phyloP scores from a whole-genome alignment of 2,888 invertebrate species.

The Seira musarum region DNA sequence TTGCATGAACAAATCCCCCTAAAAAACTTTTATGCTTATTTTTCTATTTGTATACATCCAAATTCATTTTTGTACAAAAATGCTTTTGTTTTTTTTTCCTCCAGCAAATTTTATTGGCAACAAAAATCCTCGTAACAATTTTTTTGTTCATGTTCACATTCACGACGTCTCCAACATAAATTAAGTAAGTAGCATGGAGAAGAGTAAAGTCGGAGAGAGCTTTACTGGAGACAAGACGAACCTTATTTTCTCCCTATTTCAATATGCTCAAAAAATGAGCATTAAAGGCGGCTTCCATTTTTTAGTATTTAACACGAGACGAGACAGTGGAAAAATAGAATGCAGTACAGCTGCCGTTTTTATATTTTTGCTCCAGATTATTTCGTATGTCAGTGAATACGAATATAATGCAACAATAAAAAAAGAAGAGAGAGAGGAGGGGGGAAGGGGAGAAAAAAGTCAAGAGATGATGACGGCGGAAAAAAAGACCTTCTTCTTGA shows the following conservation, averaged over 20 bases:
- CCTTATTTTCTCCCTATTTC: neutral
- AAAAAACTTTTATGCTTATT: neutral
- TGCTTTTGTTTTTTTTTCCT: conserved; percentile 35
- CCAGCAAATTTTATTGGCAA: conserved; percentile 51
- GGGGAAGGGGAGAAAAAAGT: neutral
- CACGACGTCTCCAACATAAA: conserved; percentile 44
- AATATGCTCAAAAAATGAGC: neutral
- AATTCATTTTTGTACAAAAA: too few species aligned
- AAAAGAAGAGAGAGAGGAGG: conserved; percentile 25
- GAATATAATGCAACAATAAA: conserved; percentile 2
- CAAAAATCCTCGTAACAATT: conserved; percentile 53
- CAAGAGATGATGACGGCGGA: conserved; percentile 22
- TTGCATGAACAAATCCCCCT: neutral
- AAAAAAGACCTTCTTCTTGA: conserved; percentile 22
- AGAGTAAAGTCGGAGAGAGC: too few species aligned
- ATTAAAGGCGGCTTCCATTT: too few species aligned
- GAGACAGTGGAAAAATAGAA: conserved; percentile 7
- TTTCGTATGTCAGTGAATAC: neutral
- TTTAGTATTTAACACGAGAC: neutral
- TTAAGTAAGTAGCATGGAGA: neutral
- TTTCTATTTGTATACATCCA: neutral
- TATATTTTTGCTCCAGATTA: conserved; percentile 21
- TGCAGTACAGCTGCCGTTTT: conserved; percentile 26
- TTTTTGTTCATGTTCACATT: too few species aligned
- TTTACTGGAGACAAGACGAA: neutral